A percentile compares a stretch with the other conserved stretches of the same genome.
These are phyloP conservation scores for Ianthella basta DNA, from an alignment of 37 sponge, comb jelly and placozoan genomes.

Conservation along the genomic window DNA sequence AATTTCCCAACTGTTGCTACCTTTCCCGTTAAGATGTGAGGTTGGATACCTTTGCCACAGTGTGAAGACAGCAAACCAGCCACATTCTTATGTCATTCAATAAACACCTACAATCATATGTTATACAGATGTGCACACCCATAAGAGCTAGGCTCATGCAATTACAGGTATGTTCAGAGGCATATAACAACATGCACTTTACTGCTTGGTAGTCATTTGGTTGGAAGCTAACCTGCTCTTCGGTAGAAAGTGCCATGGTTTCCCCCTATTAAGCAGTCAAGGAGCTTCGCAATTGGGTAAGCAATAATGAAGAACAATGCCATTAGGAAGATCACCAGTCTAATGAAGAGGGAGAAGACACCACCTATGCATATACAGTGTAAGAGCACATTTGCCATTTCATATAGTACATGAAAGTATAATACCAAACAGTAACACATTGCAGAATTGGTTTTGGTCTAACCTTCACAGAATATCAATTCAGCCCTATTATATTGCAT, in stretches of 20 bases:
- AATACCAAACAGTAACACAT: too few relatives aligned
- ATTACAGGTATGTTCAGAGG: neutral
- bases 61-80: neutral
- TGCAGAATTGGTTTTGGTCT: too few relatives aligned
- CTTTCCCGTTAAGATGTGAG: too few relatives aligned
- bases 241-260: constrained; percentile 80
- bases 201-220: neutral
- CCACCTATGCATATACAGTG: too few relatives aligned
- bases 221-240: constrained; percentile 71
- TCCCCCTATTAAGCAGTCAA: constrained; percentile 71
- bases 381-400: too few relatives aligned
- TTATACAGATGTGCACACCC: neutral
- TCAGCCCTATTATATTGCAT: too few relatives aligned
- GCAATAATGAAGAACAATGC: constrained; percentile 65
- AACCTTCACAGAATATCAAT: too few relatives aligned
- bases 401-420: too few relatives aligned
- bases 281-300: constrained; percentile 74
- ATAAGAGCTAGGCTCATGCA: neutral
- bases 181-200: neutral
- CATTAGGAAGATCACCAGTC: constrained; percentile 69
- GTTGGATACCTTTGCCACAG: too few relatives aligned
- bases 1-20: too few relatives aligned
- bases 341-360: constrained; percentile 8
- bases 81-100: neutral
- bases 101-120: neutral